Percentiles rank a stretch among this genome's conserved stretches.
Evolutionary conservation across 2,888 invertebrate genomes (phyloP).

Genomic region (Tipula unca): DNA sequence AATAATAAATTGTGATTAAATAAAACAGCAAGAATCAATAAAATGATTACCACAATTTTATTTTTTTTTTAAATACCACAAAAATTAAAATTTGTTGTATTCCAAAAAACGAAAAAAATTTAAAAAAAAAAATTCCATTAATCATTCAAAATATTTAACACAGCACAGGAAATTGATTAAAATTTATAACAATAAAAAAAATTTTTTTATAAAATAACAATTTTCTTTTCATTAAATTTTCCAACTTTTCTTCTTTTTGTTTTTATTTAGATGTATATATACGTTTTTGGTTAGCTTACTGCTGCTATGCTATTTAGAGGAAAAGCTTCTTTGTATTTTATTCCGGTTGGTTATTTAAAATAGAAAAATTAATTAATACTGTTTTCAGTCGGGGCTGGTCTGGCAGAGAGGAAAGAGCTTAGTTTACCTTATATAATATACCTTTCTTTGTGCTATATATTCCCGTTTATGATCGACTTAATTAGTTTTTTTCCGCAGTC

Average conservation of each 20-base stretch:
- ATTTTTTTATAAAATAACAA: background rate
- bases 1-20: background rate
- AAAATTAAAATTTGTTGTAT: background rate
- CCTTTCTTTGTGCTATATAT: background rate
- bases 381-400: background rate
- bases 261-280: background rate
- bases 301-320: background rate
- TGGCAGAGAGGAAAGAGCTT: background rate
- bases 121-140: background rate
- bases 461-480: background rate
- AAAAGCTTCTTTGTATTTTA: background rate
- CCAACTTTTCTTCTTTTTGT: background rate
- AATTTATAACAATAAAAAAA: background rate
- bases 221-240: background rate
- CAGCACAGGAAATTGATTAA: background rate
- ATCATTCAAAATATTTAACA: background rate
- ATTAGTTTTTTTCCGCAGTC: background rate
- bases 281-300: background rate
- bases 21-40: background rate
- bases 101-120: too few relatives aligned
- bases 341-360: background rate
- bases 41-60: background rate
- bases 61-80: background rate
- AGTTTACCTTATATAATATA: background rate
- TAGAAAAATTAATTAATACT: background rate